Conservation (phyloP, 2,797 vertebrate species). For the Ceryle rudis region DNA sequence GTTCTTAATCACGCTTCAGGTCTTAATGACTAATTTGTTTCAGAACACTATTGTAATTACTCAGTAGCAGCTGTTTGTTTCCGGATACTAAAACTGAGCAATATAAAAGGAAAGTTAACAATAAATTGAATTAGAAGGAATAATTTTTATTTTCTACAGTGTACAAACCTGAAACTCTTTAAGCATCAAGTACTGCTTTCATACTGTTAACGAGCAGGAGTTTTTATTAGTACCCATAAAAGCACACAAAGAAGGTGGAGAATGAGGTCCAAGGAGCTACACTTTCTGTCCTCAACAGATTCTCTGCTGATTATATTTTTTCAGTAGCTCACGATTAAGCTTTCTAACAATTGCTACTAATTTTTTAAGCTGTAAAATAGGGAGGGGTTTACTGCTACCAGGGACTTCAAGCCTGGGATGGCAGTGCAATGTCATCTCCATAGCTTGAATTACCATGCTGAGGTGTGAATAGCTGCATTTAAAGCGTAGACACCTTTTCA, state of each 20-base stretch:
- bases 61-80: constrained; percentile 45
- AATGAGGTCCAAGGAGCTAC: background rate
- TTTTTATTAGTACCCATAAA: background rate
- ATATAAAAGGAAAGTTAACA: background rate
- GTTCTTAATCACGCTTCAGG: constrained; percentile 34
- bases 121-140: background rate
- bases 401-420: background rate
- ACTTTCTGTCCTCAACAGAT: background rate
- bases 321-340: background rate
- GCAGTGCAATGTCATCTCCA: background rate
- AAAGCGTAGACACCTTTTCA: background rate
- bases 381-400: background rate
- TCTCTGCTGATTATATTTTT: background rate
- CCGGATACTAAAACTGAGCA: background rate
- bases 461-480: background rate
- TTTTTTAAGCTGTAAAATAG: background rate
- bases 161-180: background rate
- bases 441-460: background rate
- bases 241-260: background rate
- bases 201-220: background rate
- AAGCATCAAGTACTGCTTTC: background rate
- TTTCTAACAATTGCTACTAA: background rate
- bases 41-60: constrained; percentile 42
- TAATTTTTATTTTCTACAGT: background rate
- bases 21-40: constrained; percentile 63